Percentiles rank a stretch among this genome's conserved stretches.
Evolutionary conservation across 2,888 invertebrate species (phyloP).

Genomic region (Caenorhabditis drosophilae): DNA sequence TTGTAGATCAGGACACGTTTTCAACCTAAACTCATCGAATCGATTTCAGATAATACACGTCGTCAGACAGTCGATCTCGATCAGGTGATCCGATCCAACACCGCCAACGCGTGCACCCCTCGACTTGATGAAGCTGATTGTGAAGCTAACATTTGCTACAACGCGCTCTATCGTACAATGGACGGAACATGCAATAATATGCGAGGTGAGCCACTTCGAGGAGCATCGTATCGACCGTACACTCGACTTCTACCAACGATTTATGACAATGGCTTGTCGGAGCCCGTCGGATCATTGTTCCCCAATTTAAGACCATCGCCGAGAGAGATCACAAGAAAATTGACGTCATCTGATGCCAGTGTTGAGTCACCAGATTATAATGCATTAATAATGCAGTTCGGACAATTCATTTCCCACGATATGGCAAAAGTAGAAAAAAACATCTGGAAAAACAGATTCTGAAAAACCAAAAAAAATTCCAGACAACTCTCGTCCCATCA

Average conservation of each 20-base stretch:
- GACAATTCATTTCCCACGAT: constrained; percentile 66
- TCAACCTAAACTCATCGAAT: neutral
- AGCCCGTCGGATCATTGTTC: constrained; percentile 56
- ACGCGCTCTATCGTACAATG: constrained; percentile 75
- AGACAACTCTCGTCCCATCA: constrained; percentile 65
- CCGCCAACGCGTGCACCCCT: constrained; percentile 67
- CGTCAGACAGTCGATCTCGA: constrained; percentile 54
- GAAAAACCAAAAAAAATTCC: too few species aligned
- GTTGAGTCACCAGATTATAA: constrained; percentile 64
- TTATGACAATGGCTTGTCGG: constrained; percentile 64
- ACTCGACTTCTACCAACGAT: constrained; percentile 54
- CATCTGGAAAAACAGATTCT: neutral
- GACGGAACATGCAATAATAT: constrained; percentile 94
- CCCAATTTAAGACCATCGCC: constrained; percentile 58
- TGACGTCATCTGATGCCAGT: constrained; percentile 60
- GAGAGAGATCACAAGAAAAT: constrained; percentile 54
- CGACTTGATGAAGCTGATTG: constrained; percentile 66
- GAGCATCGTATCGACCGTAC: constrained; percentile 82
- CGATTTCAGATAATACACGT: constrained; percentile 45
- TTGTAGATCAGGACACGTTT: too few species aligned
- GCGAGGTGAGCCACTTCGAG: constrained; percentile 86
- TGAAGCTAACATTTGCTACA: constrained; percentile 64
- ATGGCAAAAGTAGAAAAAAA: constrained; percentile 56
- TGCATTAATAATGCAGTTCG: constrained; percentile 65
- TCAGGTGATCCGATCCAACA: constrained; percentile 63